Percentiles rank a stretch among this genome's conserved stretches.
These are phyloP conservation scores for Pachyuromys duprasi DNA, from an alignment of 2,797 vertebrate genomes.

Conservation along the genomic window DNA sequence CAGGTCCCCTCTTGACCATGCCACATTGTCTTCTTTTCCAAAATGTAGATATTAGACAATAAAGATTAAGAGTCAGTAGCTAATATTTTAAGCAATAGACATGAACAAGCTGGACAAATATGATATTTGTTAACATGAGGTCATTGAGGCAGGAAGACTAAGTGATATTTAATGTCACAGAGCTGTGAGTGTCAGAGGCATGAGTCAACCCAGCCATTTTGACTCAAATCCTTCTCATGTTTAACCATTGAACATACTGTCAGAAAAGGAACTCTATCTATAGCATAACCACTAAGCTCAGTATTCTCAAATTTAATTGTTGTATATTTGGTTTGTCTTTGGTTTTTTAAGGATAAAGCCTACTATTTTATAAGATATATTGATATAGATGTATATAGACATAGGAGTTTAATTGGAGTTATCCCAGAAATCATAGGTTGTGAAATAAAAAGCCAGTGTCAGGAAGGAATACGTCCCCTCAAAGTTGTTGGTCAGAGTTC, in stretches of 20 bases:
- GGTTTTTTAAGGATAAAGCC: not conserved
- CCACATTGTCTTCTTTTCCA: not conserved
- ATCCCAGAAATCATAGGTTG: not conserved
- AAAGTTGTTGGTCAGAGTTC: not conserved
- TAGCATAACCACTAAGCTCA: not conserved
- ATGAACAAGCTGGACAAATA: not conserved
- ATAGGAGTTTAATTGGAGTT: not conserved
- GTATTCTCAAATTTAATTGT: not conserved
- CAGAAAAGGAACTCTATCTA: conserved; percentile 1
- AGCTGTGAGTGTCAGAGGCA: not conserved
- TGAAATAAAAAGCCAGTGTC: not conserved
- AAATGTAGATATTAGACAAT: conserved; percentile 30
- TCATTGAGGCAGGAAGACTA: not conserved
- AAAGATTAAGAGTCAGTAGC: conserved; percentile 28
- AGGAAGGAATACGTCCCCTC: not conserved
- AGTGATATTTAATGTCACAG: not conserved
- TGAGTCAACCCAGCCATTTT: not conserved
- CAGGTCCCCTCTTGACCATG: not conserved
- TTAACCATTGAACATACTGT: not conserved
- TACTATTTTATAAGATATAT: not conserved
- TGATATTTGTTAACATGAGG: not conserved
- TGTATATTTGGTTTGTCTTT: not conserved
- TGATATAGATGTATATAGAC: not conserved
- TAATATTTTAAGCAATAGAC: conserved; percentile 1
- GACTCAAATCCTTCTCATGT: not conserved